Evolutionary conservation across 2,113 vertebrate genomes (phyloP).

Genomic region (Collichthys lucidus): DNA sequence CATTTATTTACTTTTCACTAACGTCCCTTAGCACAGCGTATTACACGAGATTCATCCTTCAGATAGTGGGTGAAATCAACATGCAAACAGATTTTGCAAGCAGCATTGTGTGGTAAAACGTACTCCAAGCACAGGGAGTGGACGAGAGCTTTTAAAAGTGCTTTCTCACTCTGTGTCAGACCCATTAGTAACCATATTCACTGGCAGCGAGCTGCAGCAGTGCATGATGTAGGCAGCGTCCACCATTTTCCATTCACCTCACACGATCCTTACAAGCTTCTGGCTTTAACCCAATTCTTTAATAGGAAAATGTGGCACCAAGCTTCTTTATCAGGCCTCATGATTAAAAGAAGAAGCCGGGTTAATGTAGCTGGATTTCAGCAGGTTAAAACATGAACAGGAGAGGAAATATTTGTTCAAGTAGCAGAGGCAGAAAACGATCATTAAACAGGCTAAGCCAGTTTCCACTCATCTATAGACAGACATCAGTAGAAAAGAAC

Average conservation of each 20-base stretch:
- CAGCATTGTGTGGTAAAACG: neutral
- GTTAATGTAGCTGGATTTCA: neutral
- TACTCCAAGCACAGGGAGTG: neutral
- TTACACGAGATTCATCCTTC: slow-evolving; percentile 10
- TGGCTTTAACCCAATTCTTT: neutral
- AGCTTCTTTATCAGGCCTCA: neutral
- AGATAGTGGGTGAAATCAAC: neutral
- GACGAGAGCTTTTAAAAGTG: neutral
- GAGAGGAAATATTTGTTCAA: neutral
- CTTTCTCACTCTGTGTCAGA: slow-evolving; percentile 1
- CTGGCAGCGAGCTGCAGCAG: neutral
- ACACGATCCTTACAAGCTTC: neutral
- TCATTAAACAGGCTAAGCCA: neutral
- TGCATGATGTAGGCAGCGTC: neutral
- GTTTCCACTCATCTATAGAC: neutral
- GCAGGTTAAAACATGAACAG: neutral
- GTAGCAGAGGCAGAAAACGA: neutral
- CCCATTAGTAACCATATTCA: slow-evolving; percentile 27
- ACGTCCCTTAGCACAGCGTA: neutral
- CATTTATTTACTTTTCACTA: neutral
- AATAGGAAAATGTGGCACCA: neutral
- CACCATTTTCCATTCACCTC: neutral
- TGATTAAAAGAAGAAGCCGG: neutral
- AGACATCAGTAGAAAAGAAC: neutral
- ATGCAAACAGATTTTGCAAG: neutral